Base-by-base conservation (phyloP, 2,797 vertebrate genomes). In the Danio tinwini region DNA sequence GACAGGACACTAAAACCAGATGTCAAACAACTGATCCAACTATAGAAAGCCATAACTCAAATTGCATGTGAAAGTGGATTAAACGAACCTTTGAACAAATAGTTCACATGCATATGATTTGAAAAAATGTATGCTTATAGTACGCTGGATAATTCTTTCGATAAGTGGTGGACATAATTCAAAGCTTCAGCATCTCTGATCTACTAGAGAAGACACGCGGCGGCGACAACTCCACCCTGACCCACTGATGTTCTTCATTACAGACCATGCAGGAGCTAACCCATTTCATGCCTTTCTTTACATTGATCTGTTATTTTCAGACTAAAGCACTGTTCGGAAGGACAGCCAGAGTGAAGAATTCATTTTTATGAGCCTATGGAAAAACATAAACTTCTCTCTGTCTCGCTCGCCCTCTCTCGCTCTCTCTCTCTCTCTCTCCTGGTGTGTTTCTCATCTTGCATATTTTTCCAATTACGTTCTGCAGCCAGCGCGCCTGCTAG, bases 201-300 rank as follows among this genome's bases (percentile, higher is more conserved):
- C n/a, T 21, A 65, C 40, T 7, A 70, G 29, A 83, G 74, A 81
- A 74, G 84, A 81, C 76, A 82, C 61, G 78, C 75, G 62, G 82
- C 7, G 12, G 45, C 7, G 45, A 45, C 12, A 61, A 84, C 91
- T 92, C 92, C 93, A 92, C 92, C 91, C 92, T 88, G 37, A 87
- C 83, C 45, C 10, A 76, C 59, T 65, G 75, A 74, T 82, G 81
- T 78, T 82, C 81, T 78, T 40, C 70, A 82, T 78, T 82, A 64
- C 45, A 78, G 37, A 59, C n/a, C 63, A 55, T 11, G 10, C 40
- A 49, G 16, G 12, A 50, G 29, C 56, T 45, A 29, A 39, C 17
- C 14, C 56, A 5, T 45, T 68, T 40, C 10, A 4, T 13, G 12
- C 47, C 19, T 62, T 52, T 21, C 63, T 64, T 50, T 50, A 37